A percentile compares a stretch with the other conserved stretches of the same genome.
Evolutionary conservation across 2,888 invertebrate species (phyloP).

Genomic region (Pachycephus smyrnensis): DNA sequence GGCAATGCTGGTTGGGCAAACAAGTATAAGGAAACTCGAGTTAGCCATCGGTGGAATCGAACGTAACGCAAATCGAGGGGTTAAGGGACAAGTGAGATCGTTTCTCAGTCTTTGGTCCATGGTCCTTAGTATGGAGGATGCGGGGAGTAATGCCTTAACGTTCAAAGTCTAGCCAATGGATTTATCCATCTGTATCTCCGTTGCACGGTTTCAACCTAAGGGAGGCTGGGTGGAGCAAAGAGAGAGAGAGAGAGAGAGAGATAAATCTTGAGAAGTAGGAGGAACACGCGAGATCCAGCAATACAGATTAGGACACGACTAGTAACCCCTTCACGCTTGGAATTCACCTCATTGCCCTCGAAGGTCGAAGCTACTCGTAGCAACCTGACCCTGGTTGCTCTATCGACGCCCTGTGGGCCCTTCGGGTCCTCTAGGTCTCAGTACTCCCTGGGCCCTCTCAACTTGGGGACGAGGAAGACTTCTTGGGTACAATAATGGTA

Average conservation of each 20-base stretch:
- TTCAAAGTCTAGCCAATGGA: constrained; percentile 4
- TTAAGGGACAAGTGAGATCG: background rate
- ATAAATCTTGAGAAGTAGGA: background rate
- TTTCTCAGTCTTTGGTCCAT: background rate
- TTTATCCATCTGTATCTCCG: background rate
- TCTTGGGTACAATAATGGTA: background rate
- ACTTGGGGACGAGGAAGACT: background rate
- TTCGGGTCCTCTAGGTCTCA: background rate
- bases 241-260: constrained; percentile 23
- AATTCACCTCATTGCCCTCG: constrained; percentile 27
- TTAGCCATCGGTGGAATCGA: background rate
- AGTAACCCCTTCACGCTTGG: constrained; percentile 26
- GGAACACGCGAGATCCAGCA: background rate
- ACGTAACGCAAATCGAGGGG: background rate
- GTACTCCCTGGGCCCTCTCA: background rate
- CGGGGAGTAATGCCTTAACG: background rate
- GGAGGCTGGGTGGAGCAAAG: constrained; percentile 8
- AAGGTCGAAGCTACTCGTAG: background rate
- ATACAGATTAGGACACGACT: constrained; percentile 9
- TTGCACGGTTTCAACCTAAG: background rate
- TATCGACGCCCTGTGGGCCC: background rate
- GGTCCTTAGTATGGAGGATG: background rate
- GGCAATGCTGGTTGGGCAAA: background rate
- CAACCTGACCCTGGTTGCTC: background rate
- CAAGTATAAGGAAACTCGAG: constrained; percentile 8